Percentiles rank a stretch among this genome's conserved stretches.
Evolutionary conservation across 2,113 vertebrate species (phyloP).

Genomic region (Albula glossodonta): DNA sequence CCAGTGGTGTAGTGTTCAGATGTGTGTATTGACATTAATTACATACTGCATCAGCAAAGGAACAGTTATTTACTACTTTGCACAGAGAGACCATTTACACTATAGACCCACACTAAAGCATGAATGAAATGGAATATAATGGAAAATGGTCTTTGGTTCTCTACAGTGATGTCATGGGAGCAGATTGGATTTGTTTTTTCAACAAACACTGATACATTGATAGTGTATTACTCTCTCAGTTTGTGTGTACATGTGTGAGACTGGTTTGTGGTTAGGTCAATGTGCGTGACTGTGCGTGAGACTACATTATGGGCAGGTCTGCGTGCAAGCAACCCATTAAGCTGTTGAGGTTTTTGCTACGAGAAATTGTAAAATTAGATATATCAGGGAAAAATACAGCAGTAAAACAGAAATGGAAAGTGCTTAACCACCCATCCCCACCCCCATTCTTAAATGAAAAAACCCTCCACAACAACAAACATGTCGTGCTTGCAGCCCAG

Average conservation of each 20-base stretch:
- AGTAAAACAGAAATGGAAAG: conserved; percentile 49
- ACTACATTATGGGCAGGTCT: conserved; percentile 21
- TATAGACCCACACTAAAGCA: not conserved
- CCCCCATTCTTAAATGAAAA: not conserved
- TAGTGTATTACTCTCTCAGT: not conserved
- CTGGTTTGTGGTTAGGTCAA: not conserved
- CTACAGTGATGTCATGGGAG: not conserved
- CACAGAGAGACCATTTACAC: not conserved
- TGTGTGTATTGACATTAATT: no score
- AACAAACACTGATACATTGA: not conserved
- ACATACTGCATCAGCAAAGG: not conserved
- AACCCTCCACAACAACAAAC: not conserved
- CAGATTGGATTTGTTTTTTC: not conserved
- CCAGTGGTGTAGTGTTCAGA: no score
- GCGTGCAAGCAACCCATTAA: conserved; percentile 26
- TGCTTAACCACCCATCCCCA: conserved; percentile 46
- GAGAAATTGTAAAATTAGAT: conserved; percentile 43
- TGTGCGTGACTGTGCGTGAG: not conserved
- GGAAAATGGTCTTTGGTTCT: not conserved
- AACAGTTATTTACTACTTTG: not conserved
- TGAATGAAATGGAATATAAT: not conserved
- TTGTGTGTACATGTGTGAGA: not conserved
- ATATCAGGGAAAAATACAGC: conserved; percentile 55
- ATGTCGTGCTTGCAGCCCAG: not conserved
- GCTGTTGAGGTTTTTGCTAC: conserved; percentile 25